Evolutionary conservation across 2,797 vertebrate genomes (phyloP).

Genomic region (Paguma larvata): DNA sequence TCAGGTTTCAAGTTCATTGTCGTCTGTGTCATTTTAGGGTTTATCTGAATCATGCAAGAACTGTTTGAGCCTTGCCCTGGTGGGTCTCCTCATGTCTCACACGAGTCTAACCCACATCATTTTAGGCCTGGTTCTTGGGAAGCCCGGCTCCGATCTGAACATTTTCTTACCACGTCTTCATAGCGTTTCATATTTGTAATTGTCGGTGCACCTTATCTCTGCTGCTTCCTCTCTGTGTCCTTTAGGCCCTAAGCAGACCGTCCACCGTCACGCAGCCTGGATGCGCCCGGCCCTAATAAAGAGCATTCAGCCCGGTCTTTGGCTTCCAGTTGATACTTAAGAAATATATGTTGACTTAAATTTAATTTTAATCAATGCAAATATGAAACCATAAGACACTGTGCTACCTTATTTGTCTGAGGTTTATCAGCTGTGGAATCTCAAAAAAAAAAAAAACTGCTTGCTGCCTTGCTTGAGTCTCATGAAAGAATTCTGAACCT

Average conservation of each 20-base stretch:
- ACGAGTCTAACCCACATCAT: accelerated
- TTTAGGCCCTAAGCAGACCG: accelerated
- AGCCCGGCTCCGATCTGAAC: accelerated
- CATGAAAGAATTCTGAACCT: neutral
- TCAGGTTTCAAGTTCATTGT: neutral
- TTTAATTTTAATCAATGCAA: neutral
- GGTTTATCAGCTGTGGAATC: neutral
- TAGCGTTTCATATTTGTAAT: accelerated
- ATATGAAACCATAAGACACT: accelerated
- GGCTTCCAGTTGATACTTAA: neutral
- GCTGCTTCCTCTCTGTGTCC: neutral
- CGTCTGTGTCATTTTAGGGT: neutral
- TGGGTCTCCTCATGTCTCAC: accelerated
- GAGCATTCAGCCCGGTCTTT: neutral
- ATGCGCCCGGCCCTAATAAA: accelerated
- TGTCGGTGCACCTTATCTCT: accelerated
- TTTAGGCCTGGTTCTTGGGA: accelerated
- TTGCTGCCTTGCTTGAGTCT: neutral
- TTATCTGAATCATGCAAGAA: neutral
- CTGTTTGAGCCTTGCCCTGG: neutral
- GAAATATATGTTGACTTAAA: neutral
- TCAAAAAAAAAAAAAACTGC: neutral
- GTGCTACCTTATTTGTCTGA: neutral
- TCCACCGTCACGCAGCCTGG: neutral
- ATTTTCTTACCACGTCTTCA: neutral